These are phyloP conservation scores for Priocnemis perturbator DNA, from an alignment of 2,888 invertebrate genomes.

Conservation along the genomic window DNA sequence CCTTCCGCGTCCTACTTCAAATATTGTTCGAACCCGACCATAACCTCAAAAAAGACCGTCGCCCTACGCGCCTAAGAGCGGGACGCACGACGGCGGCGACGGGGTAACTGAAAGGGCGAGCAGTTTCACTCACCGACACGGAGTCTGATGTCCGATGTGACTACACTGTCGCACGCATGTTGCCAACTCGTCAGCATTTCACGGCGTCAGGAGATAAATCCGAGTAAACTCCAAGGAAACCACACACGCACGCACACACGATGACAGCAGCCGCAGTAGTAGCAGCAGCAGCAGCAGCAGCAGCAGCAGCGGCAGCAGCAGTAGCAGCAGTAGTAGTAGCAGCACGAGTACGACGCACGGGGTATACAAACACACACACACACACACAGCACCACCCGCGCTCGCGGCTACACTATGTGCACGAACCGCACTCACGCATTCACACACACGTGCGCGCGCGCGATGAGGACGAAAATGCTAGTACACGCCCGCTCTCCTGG, in stretches of 20 bases:
- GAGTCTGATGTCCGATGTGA: slow-evolving; percentile 57
- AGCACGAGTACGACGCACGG: too few species aligned
- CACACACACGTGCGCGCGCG: not conserved
- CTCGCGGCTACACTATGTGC: too few species aligned
- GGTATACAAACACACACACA: too few species aligned
- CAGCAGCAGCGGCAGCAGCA: too few species aligned
- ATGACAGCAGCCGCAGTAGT: not conserved
- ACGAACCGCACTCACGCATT: too few species aligned
- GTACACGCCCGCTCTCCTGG: not conserved
- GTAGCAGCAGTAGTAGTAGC: too few species aligned
- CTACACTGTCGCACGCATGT: slow-evolving; percentile 62
- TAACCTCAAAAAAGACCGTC: slow-evolving; percentile 34
- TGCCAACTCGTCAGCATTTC: slow-evolving; percentile 70
- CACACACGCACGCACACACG: slow-evolving; percentile 39
- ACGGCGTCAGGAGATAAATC: slow-evolving; percentile 60
- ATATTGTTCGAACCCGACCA: slow-evolving; percentile 32
- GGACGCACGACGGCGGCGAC: too few species aligned
- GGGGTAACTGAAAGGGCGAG: too few species aligned
- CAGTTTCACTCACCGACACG: slow-evolving; percentile 58
- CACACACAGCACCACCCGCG: too few species aligned
- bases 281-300: too few species aligned
- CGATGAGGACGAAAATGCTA: too few species aligned
- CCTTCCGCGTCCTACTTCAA: slow-evolving; percentile 36
- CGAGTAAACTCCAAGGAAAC: slow-evolving; percentile 46
- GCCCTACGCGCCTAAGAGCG: too few species aligned